These are phyloP conservation scores for Himalopsyche kuldschensis DNA, from an alignment of 2,888 invertebrate species.

Conservation along the genomic window DNA sequence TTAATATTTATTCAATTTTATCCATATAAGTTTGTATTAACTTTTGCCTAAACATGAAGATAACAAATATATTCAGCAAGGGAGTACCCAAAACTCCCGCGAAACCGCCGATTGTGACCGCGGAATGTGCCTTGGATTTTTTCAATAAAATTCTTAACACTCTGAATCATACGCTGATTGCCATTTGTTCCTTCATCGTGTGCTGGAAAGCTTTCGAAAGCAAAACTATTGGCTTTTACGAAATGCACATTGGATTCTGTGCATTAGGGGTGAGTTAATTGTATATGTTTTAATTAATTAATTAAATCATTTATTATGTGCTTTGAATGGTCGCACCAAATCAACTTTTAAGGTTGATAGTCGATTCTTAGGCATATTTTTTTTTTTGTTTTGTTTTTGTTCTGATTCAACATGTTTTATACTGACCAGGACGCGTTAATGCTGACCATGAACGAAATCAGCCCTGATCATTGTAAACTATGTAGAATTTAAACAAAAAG, in stretches of 20 bases:
- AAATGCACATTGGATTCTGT: slow-evolving; percentile 55
- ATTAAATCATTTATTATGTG: not conserved
- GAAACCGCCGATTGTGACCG: not conserved
- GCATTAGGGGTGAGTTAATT: slow-evolving; percentile 55
- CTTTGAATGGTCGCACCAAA: not conserved
- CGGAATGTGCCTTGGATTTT: not conserved
- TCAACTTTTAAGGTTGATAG: no score
- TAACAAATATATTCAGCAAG: not conserved
- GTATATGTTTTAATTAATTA: not conserved
- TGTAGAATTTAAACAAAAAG: no score
- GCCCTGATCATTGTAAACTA: no score
- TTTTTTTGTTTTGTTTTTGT: no score
- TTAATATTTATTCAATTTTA: no score
- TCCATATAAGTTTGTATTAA: no score
- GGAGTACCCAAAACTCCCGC: not conserved
- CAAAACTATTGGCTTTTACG: slow-evolving; percentile 50
- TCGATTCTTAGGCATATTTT: no score
- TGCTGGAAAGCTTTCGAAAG: slow-evolving; percentile 55
- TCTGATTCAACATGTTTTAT: no score
- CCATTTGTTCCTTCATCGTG: slow-evolving; percentile 53
- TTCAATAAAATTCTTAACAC: slow-evolving; percentile 50
- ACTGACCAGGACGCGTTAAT: no score
- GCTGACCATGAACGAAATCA: no score
- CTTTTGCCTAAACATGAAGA: not conserved
- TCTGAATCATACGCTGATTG: slow-evolving; percentile 55